phyloP scores from a whole-genome alignment of 2,113 vertebrate species.

The Gallinago jamesoni region DNA sequence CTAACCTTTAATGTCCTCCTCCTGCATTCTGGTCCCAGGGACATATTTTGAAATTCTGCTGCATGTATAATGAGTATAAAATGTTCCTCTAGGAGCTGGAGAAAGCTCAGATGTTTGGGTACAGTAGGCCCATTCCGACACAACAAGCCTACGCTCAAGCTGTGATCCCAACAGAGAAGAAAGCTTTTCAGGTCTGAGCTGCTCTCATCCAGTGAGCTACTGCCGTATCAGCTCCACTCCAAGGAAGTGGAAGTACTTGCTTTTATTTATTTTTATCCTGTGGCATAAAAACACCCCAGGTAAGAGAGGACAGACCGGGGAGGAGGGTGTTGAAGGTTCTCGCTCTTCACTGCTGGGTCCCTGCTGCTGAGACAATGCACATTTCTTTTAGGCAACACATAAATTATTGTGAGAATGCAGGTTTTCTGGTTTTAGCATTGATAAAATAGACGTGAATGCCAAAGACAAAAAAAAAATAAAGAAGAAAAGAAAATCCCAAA shows the following conservation, averaged over 20 bases:
- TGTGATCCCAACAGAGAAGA: slow-evolving; percentile 75
- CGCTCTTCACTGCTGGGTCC: not conserved
- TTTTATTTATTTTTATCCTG: slow-evolving; percentile 61
- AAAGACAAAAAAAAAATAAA: not conserved
- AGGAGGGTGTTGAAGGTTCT: not conserved
- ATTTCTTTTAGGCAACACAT: not conserved
- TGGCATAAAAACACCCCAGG: not conserved
- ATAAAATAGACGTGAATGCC: not conserved
- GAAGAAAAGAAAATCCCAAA: not conserved
- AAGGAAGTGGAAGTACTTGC: slow-evolving; percentile 46
- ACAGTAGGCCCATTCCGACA: slow-evolving; percentile 76
- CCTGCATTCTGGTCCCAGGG: slow-evolving; percentile 67
- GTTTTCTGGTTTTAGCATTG: not conserved
- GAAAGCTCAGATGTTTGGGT: slow-evolving; percentile 76
- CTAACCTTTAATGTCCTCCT: slow-evolving; percentile 68
- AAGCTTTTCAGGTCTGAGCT: slow-evolving; percentile 70
- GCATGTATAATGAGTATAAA: slow-evolving; percentile 77
- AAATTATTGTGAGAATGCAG: not conserved
- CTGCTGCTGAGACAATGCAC: not conserved
- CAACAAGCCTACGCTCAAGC: slow-evolving; percentile 77
- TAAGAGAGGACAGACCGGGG: not conserved
- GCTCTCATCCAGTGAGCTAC: slow-evolving; percentile 69
- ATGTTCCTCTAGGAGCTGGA: slow-evolving; percentile 74
- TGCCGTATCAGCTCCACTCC: slow-evolving; percentile 21
- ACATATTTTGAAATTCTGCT: slow-evolving; percentile 72